Percentiles rank a stretch among this genome's conserved stretches.
Conservation (phyloP, 2,113 vertebrate genomes). For the Bungarus multicinctus region DNA sequence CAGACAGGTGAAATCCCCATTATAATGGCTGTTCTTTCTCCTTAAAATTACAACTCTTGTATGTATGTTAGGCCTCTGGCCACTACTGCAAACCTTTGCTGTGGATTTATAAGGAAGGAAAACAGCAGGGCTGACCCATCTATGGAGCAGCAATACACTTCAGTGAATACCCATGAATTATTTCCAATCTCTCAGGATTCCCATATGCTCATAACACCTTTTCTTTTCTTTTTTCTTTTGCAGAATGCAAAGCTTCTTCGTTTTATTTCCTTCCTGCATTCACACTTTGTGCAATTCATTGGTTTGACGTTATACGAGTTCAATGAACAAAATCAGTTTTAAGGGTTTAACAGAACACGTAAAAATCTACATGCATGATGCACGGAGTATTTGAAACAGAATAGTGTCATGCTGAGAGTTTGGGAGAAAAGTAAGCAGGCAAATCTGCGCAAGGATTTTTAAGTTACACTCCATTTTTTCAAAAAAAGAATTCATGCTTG, state of each 20-base stretch:
- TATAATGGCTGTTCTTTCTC: conserved; percentile 6
- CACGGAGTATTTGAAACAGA: not conserved
- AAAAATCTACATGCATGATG: not conserved
- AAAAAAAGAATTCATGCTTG: not conserved
- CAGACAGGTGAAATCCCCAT: conserved; percentile 3
- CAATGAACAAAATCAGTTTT: not conserved
- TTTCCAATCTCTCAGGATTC: not conserved
- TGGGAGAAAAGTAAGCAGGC: not conserved
- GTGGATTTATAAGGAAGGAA: not conserved
- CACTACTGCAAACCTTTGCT: not conserved
- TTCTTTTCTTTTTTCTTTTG: not conserved
- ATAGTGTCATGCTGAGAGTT: not conserved
- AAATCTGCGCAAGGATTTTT: not conserved
- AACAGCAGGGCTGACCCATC: not conserved
- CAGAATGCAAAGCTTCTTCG: not conserved
- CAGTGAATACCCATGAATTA: not conserved
- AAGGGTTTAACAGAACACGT: not conserved
- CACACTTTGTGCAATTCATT: not conserved
- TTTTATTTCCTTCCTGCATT: not conserved
- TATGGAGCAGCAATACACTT: not conserved
- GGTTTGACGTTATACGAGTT: not conserved
- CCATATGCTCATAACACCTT: not conserved
- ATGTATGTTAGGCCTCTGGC: not conserved
- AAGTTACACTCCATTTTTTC: not conserved
- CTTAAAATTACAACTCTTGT: not conserved